Base-by-base conservation (phyloP, 2,113 vertebrate species). In the Tor tambroides region DNA sequence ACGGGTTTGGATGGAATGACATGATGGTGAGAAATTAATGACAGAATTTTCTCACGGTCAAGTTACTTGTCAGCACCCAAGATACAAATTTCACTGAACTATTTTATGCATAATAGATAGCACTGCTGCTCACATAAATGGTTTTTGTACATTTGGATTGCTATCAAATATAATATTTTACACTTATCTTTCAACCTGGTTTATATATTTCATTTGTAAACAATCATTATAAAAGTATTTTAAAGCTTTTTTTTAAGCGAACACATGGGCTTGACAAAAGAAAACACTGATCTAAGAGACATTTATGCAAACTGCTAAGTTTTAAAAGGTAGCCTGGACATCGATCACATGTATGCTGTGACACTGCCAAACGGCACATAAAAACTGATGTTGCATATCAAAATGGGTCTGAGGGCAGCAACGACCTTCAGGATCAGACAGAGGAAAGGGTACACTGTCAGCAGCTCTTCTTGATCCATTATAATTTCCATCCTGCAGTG, bases 401-500 rank as follows among this genome's bases (percentile, higher is more conserved):
- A 83, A 83, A 83, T 1, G 28, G 11, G 26, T 71, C 30, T 83
- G 43, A 83, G 28, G 80, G 81, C 81, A 51, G 28, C 63, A 35
- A 71, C 28, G 81, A 83, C 81, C 81, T 83, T 71, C 63, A 71
- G 43, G 81, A 83, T 71, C 38, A 19, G 9, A 51, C 63, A 83
- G 81, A 83, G 63, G 81, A 83, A 17, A 83, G 43, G 63, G n/a
- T 51, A 71, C 63, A 32, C 81, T 35, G 81, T 69, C 81, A 83
- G 81, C 81, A n/a, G 28, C 43, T 69, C 80, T 83, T 67, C 80
- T 83, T 83, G 28, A 84, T 74, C 49, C 82, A 84, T 84, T 84
- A 84, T 84, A 54, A 59, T 84, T 30, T 84, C 83, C 19, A 23
- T 84, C 83, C 49, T 59, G 23, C 83, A 41, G 49, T 38, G 49